Percentiles rank a stretch among this genome's conserved stretches.
Conservation (phyloP, 2,113 vertebrate genomes). For the Pelecanoides urinatrix region DNA sequence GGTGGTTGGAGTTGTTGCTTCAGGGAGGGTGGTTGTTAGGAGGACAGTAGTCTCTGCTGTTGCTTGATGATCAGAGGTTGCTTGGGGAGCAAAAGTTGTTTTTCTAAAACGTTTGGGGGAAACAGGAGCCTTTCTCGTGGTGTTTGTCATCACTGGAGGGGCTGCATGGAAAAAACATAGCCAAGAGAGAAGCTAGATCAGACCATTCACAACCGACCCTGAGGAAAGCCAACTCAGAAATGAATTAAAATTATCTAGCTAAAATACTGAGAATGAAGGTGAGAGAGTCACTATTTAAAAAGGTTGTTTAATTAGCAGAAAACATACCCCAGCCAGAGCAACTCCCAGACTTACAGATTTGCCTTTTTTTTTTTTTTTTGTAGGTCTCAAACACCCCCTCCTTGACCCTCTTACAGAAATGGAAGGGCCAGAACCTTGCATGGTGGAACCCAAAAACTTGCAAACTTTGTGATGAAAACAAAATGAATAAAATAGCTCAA, state of each 20-base stretch:
- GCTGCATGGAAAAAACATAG: neutral
- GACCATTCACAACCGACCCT: neutral
- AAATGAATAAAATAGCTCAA: rapidly evolving
- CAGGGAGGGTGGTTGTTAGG: neutral
- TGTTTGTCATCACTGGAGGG: neutral
- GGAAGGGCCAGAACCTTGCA: neutral
- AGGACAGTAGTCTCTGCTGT: neutral
- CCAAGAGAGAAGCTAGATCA: neutral
- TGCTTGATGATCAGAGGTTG: neutral
- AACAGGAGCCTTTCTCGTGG: neutral
- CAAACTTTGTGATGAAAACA: neutral
- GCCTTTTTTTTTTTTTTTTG: neutral
- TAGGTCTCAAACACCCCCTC: neutral
- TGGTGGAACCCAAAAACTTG: neutral
- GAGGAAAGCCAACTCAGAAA: neutral
- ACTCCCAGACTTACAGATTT: neutral
- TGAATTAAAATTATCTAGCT: neutral
- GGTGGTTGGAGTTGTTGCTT: neutral
- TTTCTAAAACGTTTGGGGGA: neutral
- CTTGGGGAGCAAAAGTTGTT: neutral
- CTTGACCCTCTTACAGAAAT: neutral
- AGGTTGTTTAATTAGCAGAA: neutral
- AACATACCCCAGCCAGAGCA: neutral
- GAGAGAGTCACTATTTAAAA: neutral
- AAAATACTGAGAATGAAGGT: neutral